Base-by-base conservation (phyloP, 2,797 vertebrate species). In the Pterois miles region DNA sequence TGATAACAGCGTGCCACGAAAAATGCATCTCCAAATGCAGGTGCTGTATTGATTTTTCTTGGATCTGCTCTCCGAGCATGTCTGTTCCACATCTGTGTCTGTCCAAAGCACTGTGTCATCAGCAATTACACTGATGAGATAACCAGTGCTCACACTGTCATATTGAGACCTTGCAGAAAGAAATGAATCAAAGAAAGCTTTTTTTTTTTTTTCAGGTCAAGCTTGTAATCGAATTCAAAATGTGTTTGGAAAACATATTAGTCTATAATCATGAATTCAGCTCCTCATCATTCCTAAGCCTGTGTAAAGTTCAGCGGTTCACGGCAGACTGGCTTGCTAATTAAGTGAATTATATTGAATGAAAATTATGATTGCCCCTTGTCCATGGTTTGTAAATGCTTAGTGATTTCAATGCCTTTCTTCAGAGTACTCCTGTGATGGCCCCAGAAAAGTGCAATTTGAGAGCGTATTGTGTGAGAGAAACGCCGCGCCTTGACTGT, bases 21-120 rank as follows among this genome's bases (percentile, higher is more conserved):
- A 77, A 80, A 84, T 50, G 40, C 46, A 77, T 84, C 67, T 82
- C 13, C 4, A 85, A 86, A 82, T 34, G 59, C 81, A 81, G 80
- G 72, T 76, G 74, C 54, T 33, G 74, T 81, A 90, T 92, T 91
- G 88, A 92, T 91, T 91, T 92, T 87, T 78, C 73, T 48, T 70
- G 69, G 66, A 86, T 84, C 74, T 64, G 69, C 82, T 85, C 31
- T 73, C 38, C 4, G 65, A 76, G 79, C 77, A 74, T 63, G 81
- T 79, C 78, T 82, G 81, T 72, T 78, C 70, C 76, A 80, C 77
- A 62, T 76, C 83, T 78, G 64, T 60, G 69, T 78, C 65, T 71
- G 71, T 71, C 46, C 78, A 43, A 65, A 67, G 54, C 76, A 29
- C 69, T 27, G 74, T 57, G 69, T 62, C 82, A 25, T 73, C 78